Evolutionary conservation across 2,113 vertebrate species (phyloP).

Genomic region (Syngnathus floridae): DNA sequence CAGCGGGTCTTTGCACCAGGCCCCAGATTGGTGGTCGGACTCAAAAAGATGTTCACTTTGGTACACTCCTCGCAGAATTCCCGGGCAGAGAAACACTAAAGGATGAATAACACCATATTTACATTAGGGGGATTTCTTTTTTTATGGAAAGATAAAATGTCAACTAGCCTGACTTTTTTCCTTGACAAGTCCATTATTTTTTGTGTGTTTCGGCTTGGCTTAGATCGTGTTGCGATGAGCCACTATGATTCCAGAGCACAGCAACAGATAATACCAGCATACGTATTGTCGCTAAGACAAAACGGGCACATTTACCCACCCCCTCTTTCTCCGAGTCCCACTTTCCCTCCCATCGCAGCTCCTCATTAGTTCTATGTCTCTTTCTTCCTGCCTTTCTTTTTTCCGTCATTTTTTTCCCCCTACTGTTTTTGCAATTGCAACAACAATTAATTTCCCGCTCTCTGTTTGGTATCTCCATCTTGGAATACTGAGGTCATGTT

Average conservation of each 20-base stretch:
- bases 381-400: constrained; percentile 52
- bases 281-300: constrained; percentile 44
- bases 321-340: constrained; percentile 28
- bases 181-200: constrained; percentile 22
- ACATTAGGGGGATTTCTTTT: constrained; percentile 14
- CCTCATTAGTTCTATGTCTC: constrained; percentile 58
- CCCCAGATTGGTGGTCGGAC: constrained; percentile 95
- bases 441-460: constrained; percentile 61
- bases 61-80: constrained; percentile 91
- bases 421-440: constrained; percentile 59
- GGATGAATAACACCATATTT: constrained; percentile 21
- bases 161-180: constrained; percentile 18
- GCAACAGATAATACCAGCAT: constrained; percentile 44
- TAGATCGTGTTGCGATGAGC: constrained; percentile 39
- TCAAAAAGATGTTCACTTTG: constrained; percentile 98
- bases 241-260: constrained; percentile 41
- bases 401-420: constrained; percentile 59
- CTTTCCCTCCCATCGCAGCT: constrained; percentile 34
- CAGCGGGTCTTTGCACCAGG: constrained; percentile 98
- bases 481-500: constrained; percentile 59
- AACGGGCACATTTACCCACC: constrained; percentile 49
- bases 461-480: constrained; percentile 41
- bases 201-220: constrained; percentile 37
- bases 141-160: constrained; percentile 14
- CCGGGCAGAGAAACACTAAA: constrained; percentile 96